Conservation (phyloP, 1,140 invertebrate species). For the Antheraea mylitta region DNA sequence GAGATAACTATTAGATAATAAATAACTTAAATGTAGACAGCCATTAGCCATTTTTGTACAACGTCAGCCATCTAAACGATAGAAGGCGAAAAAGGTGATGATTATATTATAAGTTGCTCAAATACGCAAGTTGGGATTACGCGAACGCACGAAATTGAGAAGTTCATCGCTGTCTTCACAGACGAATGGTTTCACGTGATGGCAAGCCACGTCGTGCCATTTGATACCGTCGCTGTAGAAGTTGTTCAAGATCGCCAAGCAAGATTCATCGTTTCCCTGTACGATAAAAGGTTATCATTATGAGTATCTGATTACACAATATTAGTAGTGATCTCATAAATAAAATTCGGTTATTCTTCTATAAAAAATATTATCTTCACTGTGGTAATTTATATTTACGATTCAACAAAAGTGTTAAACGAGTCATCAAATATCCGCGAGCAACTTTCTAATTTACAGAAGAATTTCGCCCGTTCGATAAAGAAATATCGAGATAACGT, state of each 20-base stretch:
- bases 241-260: conserved; percentile 93
- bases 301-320: neutral
- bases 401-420: neutral
- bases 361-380: too few relatives aligned
- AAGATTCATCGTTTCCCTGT: conserved; percentile 91
- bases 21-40: conserved; percentile 61
- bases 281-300: neutral
- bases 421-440: neutral
- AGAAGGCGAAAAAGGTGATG: conserved; percentile 36
- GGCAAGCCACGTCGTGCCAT: conserved; percentile 95
- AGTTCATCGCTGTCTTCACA: conserved; percentile 96
- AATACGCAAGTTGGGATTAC: conserved; percentile 90
- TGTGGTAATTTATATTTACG: too few relatives aligned
- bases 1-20: conserved; percentile 50
- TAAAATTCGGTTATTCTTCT: too few relatives aligned
- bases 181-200: conserved; percentile 95
- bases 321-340: too few relatives aligned
- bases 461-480: neutral
- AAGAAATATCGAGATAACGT: too few relatives aligned
- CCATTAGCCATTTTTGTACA: conserved; percentile 68
- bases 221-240: conserved; percentile 96
- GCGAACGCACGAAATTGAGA: conserved; percentile 92
- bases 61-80: conserved; percentile 57
- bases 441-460: neutral
- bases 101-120: conserved; percentile 69